phyloP scores from a whole-genome alignment of 37 sponge, comb jelly and placozoan genomes.

The Beroe forskalii region DNA sequence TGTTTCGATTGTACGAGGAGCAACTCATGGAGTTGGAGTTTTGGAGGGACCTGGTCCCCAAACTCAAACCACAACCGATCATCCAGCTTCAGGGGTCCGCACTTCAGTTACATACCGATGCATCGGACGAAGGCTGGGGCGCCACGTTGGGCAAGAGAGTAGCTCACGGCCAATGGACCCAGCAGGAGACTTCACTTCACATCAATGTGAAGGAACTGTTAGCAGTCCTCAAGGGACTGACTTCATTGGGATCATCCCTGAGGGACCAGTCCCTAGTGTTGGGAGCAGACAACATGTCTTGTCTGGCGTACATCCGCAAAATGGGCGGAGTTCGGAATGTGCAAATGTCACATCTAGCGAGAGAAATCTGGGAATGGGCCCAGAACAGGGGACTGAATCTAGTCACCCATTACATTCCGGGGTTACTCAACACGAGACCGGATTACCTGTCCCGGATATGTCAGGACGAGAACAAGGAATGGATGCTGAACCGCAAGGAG shows the following conservation, averaged over 20 bases:
- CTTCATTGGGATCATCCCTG: not conserved
- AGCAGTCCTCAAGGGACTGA: not conserved
- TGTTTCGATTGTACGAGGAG: not conserved
- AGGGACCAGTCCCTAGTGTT: not conserved
- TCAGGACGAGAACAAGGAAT: conserved; percentile 21
- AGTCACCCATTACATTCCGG: not conserved
- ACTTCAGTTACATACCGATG: not conserved
- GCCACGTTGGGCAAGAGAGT: not conserved
- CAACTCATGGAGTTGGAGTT: not conserved
- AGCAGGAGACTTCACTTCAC: not conserved
- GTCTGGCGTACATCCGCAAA: conserved; percentile 9
- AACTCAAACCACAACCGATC: conserved; percentile 14
- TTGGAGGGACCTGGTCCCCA: not conserved
- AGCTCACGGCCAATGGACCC: not conserved
- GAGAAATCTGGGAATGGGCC: not conserved
- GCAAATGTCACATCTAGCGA: not conserved
- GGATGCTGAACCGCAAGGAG: not conserved
- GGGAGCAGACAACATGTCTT: not conserved
- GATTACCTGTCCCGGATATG: not conserved
- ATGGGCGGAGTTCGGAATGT: not conserved
- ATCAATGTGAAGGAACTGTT: not conserved
- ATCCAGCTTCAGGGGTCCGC: not conserved
- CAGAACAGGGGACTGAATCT: not conserved
- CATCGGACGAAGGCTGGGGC: not conserved
- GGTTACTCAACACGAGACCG: not conserved